Base-by-base conservation (phyloP, 2,113 vertebrate species). In the Osmerus eperlanus region DNA sequence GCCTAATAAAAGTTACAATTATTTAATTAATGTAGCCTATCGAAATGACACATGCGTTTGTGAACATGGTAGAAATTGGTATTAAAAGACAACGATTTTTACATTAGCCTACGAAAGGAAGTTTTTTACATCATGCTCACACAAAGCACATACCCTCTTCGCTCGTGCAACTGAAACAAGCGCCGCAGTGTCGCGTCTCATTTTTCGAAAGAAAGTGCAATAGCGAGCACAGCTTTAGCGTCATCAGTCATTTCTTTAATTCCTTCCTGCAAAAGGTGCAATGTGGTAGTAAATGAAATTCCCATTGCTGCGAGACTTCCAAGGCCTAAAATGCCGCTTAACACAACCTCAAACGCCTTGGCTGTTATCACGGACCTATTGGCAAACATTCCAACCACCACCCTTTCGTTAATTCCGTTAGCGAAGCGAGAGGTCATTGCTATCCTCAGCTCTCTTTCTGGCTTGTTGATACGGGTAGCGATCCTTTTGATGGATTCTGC, bases 401-500 rank as follows among this genome's bases (percentile, higher is more conserved):
- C 25, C 28, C 67, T 60, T 15, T 53, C 12, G 21, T 41, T 3
- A 23, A 72, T 23, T 0, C 54, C 77, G 41, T 16, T 2, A 2
- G 53, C 51, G 23, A 90, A 78, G 0, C 86, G 87, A 0, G 89
- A 91, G n/a, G 75, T 83, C 23, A 88, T 85, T 41, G 80, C 78
- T 0, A 71, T 73, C 70, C 79, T 86, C 77, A 91, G 71, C 29
- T 87, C 87, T 0, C 77, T 85, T 0, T 86, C 78, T 53, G 89
- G 86, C 21, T 89, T 91, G 70, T 84, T 88, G 53, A 90, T 82
- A 53, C 82, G 81, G 73, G 86, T 72, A 0, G 91, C 86, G 60
- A 92, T 78, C 70, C 72, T 89, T 47, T 68, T 4, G 58, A 91
- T 82, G 0, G 88, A 89, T 53, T 88, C 78, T 0, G 88, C 82